phyloP scores from a whole-genome alignment of 2,113 vertebrate genomes.

The Ammospiza nelsoni region DNA sequence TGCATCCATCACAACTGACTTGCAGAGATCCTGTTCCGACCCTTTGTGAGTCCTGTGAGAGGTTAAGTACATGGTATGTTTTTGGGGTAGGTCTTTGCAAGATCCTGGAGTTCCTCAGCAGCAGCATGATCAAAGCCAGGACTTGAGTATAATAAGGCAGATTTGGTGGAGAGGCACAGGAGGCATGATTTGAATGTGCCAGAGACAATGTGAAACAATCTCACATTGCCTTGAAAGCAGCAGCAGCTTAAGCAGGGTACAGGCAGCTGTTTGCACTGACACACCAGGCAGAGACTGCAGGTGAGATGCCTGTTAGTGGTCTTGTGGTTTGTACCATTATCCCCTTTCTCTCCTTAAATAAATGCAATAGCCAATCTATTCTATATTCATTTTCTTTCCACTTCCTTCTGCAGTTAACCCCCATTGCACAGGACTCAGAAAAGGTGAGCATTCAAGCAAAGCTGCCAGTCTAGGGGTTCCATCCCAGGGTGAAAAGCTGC shows the following conservation, averaged over 20 bases:
- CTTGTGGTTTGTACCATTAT: background rate
- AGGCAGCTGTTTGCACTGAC: background rate
- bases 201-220: background rate
- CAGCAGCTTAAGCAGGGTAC: background rate
- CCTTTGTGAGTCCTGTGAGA: background rate
- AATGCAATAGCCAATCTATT: background rate
- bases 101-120: background rate
- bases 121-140: background rate
- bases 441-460: background rate
- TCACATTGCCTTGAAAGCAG: background rate
- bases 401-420: background rate
- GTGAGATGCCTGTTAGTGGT: background rate
- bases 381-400: background rate
- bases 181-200: background rate
- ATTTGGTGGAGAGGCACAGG: background rate
- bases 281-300: background rate
- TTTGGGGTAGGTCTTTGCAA: background rate
- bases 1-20: background rate
- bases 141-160: background rate
- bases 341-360: background rate
- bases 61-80: fast-evolving
- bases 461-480: background rate
- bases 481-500: background rate
- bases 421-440: background rate
- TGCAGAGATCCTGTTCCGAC: background rate